Evolutionary conservation across 2,888 invertebrate species (phyloP), one percentile per base, ranked within the genome.

Genomic region (Athripsodes cinereus): DNA sequence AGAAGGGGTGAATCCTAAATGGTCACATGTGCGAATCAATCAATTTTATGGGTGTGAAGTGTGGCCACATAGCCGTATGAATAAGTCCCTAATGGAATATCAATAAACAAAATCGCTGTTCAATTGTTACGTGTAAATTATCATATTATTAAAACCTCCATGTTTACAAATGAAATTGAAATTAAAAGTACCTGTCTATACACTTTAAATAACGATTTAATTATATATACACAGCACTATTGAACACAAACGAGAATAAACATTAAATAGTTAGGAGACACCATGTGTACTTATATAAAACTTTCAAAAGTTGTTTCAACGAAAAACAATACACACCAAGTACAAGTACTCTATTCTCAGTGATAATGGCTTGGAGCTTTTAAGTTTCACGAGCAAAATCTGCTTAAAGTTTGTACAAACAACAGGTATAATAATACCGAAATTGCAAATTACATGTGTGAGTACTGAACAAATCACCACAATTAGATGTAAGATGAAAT

Each of bases 41-140:
- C 62, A 62, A 62, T 60, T 62, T 62, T 62, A 62, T 62, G 60
- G 58, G 60, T 62, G 62, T 59, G 58, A 62, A 62, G 58, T 62
- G 59, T 58, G 52, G 57, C 60, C 51, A 48, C 53, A 13, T 40
- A 13, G 53, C 46, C 26, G 13, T 40, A 40, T 40, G 40, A 13
- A 40, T 16, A 40, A 40, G n/a, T 50, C 49, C 55, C 54, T 62
- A 62, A 62, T 60, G 60, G 60, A 55, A 55, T 60, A 60, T 60
- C 60, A 60, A 62, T 60, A 62, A 40, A 59, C 40, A 40, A 13
- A 13, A 40, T 8, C 40, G 16, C 16, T 16, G 40, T 40, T 40
- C 13, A 40, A 40, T 40, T 40, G 40, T 40, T 40, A 13, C 13
- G 13, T 16, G 40, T 40, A 40, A 40, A 40, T 40, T 40, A 40